Conservation (phyloP, 2,113 vertebrate genomes). For the Pseudorasbora parva region DNA sequence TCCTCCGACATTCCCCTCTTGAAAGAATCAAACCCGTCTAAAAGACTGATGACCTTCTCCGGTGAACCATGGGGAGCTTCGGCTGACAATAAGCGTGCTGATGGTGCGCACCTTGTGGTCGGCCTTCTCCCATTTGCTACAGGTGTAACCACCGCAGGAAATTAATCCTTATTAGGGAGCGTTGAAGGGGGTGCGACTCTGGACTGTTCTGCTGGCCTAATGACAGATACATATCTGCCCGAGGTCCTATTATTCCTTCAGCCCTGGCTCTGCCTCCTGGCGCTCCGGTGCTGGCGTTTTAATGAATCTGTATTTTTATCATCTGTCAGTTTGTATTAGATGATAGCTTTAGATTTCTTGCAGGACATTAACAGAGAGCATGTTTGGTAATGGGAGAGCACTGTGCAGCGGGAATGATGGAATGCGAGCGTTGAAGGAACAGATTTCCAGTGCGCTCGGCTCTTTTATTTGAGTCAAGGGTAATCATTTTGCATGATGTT, state of each 20-base stretch:
- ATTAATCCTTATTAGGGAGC: conserved; percentile 58
- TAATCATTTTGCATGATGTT: conserved; percentile 29
- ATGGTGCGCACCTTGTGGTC: conserved; percentile 29
- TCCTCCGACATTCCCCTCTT: background rate
- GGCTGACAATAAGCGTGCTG: conserved; percentile 29
- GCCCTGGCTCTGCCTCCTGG: conserved; percentile 5
- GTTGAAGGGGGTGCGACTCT: conserved; percentile 30
- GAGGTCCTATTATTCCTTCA: conserved; percentile 12
- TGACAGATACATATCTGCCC: conserved; percentile 15
- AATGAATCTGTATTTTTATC: conserved; percentile 47
- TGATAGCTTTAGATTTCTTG: conserved; percentile 36
- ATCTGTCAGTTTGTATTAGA: conserved; percentile 43
- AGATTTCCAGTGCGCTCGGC: conserved; percentile 4
- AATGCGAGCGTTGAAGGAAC: conserved; percentile 4
- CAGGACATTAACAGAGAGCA: conserved; percentile 3
- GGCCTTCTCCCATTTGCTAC: conserved; percentile 40
- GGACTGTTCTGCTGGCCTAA: conserved; percentile 42
- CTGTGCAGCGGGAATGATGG: conserved; percentile 16
- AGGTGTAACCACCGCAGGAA: conserved; percentile 54
- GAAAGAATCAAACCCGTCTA: conserved; percentile 15
- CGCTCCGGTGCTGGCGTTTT: conserved; percentile 1
- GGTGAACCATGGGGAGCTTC: conserved; percentile 16
- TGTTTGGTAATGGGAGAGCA: conserved; percentile 27
- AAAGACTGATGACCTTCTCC: conserved; percentile 52
- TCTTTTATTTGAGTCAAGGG: conserved; percentile 29